Base-by-base conservation (phyloP, 2,797 vertebrate species). In the Esox masquinongy region DNA sequence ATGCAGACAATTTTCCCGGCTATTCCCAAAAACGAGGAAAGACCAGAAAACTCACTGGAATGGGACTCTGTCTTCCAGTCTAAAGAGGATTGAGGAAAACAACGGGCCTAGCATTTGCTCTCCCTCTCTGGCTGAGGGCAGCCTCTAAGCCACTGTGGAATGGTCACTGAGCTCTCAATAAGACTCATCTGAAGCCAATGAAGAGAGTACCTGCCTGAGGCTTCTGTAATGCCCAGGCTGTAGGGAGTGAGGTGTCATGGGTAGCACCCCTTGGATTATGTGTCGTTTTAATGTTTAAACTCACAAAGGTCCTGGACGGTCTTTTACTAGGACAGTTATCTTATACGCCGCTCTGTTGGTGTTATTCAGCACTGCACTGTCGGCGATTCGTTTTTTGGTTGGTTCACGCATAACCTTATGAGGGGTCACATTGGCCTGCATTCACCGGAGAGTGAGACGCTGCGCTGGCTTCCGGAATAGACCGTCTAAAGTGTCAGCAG, bases 1-100 rank as follows among this genome's bases (percentile, higher is more conserved):
- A 97, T 98, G 94, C 95, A 95, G 77, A 93, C 94, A 17, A 9
- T 97, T 73, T 96, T 97, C 79, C 97, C 97, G 47, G 70, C 92
- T 70, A 87, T 98, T 90, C 95, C 95, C 15, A 97, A 93, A 93
- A 93, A 80, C 15, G 70, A 84, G 0, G 82, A 87, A 2, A 77
- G 87, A 2, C 74, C 82, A 36, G 81, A 86, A 2, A 89, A 92
- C 77, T 51, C 85, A 2, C 82, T 88, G 29, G 89, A 91, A 82
- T 97, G 96, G 96, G 94, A 97, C 83, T 86, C 93, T 0, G 78
- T 95, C 26, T 88, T 96, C 79, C 92, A 89, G 84, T 92, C 95
- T 16, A 96, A 96, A 81, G 56, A 59, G n/a, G 56, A 59, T n/a
- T 96, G 90, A 93, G 76, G 43, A 14, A 14, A 47, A 47, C 9